Base-by-base conservation (phyloP, 2,888 invertebrate genomes). In the Drosophila ustulata region DNA sequence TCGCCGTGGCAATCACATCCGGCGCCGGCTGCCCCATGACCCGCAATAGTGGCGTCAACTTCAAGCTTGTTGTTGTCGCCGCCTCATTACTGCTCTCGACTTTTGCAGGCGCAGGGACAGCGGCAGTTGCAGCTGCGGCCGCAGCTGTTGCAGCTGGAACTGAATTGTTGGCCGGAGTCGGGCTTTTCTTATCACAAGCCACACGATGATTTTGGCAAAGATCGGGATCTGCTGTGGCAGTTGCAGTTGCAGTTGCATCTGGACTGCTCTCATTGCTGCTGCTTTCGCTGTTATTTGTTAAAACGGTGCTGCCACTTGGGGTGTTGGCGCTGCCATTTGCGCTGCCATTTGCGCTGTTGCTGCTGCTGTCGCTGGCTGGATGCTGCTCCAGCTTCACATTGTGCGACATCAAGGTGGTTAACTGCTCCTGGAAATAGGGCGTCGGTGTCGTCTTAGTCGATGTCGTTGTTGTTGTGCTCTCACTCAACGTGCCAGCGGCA, bases 371-470 rank as follows among this genome's bases (percentile, higher is more conserved):
- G 47, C 28, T 66, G 34, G 46, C 25, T 18, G 62, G 65, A 52
- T 51, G 66, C 64, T 80, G 77, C 11, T 77, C 63, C 50, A 67
- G 66, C 64, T 74, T 68, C 7, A 72, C 78, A 50, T 65, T 75
- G 75, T 88, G 86, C 64, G 88, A 75, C 86, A 82, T 82, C 70
- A 82, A 78, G 50, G 72, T 82, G 58, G 55, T 70, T 58, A 69
- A 50, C 57, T 78, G 79, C 66, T 88, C 87, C 76, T 86, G 74
- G 9, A 76, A 73, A 26, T 78, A 78, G 66, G 83, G 78, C 66
- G 91, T 91, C 68, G 91, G 91, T 59, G 91, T 91, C 9, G 91
- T 91, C 58, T 88, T 91, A 28, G 91, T 91, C 49, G 89, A 89
- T 70, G 91, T 91, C 5, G 91, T 91, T 37, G 91, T 91, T 51